Base-by-base conservation (phyloP, 2,888 invertebrate species). In the Eupithecia centaureata region DNA sequence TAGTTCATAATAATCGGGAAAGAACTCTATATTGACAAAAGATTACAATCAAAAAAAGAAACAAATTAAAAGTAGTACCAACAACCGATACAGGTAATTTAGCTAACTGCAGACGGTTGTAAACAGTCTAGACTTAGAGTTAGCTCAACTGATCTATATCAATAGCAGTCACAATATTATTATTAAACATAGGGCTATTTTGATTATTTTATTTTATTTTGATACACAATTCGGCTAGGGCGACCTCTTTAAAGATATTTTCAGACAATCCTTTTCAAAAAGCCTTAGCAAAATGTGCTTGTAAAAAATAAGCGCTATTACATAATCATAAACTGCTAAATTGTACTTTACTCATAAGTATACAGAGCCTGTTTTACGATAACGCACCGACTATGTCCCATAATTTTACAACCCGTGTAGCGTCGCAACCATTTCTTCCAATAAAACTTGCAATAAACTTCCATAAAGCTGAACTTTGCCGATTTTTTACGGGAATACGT, bases 361-460 rank as follows among this genome's bases (percentile, higher is more conserved):
- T 32, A 30, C 30, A 57, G 32, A 32, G 63, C 25, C 42, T 51
- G 56, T 65, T 67, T 71, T 65, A 70, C 18, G 66, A 63, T 60
- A 51, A 28, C 56, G 60, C 35, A 51, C 54, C 65, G 33, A 70
- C 63, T 63, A 30, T 65, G 60, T 47, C 56, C 42, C 63, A 60
- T 65, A 62, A 51, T 51, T 68, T 73, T 74, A 74, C 72, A 79
- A 71, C 73, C 73, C 73, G 65, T 73, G 76, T 68, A 66, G 71
- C 63, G 42, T 64, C 61, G 52, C 56, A 52, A 32, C 69, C 65
- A 69, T 78, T 78, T 73, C 73, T 76, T 65, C 68, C 73, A 69
- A 78, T 75, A 72, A 77, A 81, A 81, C 71, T 80, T 76, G 68
- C 67, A 65, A 68, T 65, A 69, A 78, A 78, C 68, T 80, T 78